A percentile compares a stretch with the other conserved stretches of the same genome.
Evolutionary conservation across 1,140 invertebrate species (phyloP).

Genomic region (Coelopa frigida): DNA sequence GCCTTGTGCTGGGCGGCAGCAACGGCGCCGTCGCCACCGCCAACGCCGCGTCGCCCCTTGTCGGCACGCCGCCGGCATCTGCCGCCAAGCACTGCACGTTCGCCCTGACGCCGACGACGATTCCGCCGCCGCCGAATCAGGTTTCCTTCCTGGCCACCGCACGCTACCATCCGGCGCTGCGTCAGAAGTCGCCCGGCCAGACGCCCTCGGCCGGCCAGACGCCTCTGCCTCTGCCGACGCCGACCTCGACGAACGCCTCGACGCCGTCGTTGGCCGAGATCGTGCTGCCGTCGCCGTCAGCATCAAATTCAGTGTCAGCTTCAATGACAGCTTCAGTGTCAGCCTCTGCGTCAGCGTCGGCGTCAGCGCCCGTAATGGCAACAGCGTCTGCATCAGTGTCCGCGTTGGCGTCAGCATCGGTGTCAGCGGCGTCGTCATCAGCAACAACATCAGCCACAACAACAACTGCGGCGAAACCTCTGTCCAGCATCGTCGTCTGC

Average conservation of each 20-base stretch:
- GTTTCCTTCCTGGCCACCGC: slow-evolving; percentile 10
- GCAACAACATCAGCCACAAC: no score
- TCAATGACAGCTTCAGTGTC: neutral
- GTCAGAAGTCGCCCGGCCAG: neutral
- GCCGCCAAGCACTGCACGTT: slow-evolving; percentile 25
- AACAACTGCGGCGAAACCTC: slow-evolving; percentile 7
- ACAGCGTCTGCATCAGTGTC: neutral
- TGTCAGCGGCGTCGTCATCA: no score
- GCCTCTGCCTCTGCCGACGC: neutral
- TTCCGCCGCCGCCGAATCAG: slow-evolving; percentile 12
- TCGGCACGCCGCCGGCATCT: neutral
- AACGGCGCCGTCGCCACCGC: slow-evolving; percentile 31
- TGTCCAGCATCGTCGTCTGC: neutral
- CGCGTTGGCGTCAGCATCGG: no score
- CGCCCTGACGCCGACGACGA: slow-evolving; percentile 21
- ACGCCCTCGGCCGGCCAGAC: neutral
- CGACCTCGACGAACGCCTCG: slow-evolving; percentile 16
- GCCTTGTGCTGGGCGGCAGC: slow-evolving; percentile 33
- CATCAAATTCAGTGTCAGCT: neutral
- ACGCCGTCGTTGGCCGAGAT: slow-evolving; percentile 29
- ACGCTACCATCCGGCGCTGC: slow-evolving; percentile 4
- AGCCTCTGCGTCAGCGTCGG: neutral
- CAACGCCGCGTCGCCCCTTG: slow-evolving; percentile 15
- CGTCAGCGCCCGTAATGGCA: neutral
- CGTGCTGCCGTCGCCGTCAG: no score